phyloP scores from a whole-genome alignment of 2,797 vertebrate species.

The Podarcis siculus region DNA sequence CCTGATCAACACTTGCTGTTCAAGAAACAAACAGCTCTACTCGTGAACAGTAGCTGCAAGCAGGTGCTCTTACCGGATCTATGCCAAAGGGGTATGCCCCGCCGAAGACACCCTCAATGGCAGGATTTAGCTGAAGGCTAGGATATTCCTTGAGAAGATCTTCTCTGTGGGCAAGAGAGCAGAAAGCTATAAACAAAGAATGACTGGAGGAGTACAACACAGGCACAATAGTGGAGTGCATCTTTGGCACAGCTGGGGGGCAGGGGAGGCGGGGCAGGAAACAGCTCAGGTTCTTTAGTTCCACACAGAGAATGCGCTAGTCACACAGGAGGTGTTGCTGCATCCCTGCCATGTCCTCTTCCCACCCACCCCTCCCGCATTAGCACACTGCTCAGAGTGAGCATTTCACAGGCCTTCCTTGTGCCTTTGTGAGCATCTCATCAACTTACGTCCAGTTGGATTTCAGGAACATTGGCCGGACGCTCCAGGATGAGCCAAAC shows the following conservation, averaged over 20 bases:
- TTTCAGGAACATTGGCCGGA: conserved; percentile 89
- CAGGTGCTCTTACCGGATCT: conserved; percentile 85
- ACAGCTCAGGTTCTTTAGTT: not conserved
- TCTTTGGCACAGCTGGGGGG: not conserved
- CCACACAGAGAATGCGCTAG: not conserved
- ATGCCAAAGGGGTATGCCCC: conserved; percentile 97
- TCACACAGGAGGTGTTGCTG: no score
- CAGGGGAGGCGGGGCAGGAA: no score
- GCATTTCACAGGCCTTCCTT: not conserved
- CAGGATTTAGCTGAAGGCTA: conserved; percentile 90
- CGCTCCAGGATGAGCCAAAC: conserved; percentile 95
- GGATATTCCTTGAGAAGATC: conserved; percentile 75
- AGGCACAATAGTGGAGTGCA: not conserved
- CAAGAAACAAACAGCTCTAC: not conserved
- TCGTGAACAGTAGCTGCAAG: not conserved
- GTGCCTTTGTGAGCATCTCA: not conserved
- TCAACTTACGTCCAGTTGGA: conserved; percentile 91
- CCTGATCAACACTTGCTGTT: not conserved
- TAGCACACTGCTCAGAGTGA: not conserved
- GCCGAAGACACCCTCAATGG: conserved; percentile 86
- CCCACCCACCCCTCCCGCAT: no score
- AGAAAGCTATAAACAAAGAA: conserved; percentile 9
- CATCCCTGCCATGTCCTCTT: not conserved
- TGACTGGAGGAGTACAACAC: not conserved
- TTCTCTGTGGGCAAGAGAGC: conserved; percentile 71